Percentiles rank a stretch among this genome's conserved stretches.
These are phyloP conservation scores for Solea solea DNA, from an alignment of 2,113 vertebrate species.

Conservation along the genomic window DNA sequence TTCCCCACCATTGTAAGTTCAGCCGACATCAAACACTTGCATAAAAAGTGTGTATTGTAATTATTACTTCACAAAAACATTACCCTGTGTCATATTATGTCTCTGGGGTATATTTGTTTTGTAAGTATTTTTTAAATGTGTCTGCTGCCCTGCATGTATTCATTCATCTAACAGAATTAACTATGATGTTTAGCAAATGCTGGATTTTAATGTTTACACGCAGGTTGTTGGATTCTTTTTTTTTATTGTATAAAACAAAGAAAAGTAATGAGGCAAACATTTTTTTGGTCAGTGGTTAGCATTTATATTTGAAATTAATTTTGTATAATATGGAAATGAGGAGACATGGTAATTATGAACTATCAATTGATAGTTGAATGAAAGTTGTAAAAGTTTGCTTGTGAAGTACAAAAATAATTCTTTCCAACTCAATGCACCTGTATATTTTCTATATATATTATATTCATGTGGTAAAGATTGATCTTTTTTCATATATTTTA, in stretches of 20 bases:
- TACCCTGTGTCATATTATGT: slow-evolving; percentile 48
- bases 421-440: no score
- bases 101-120: slow-evolving; percentile 62
- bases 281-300: neutral
- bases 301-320: slow-evolving; percentile 10
- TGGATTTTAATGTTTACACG: slow-evolving; percentile 53
- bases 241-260: slow-evolving; percentile 11
- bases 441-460: no score
- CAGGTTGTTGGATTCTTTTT: slow-evolving; percentile 20
- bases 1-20: slow-evolving; percentile 53
- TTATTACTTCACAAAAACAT: slow-evolving; percentile 67
- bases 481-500: no score
- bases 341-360: neutral
- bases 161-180: slow-evolving; percentile 57
- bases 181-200: slow-evolving; percentile 60
- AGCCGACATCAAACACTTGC: slow-evolving; percentile 64
- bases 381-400: neutral
- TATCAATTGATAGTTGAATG: neutral
- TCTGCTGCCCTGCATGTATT: slow-evolving; percentile 16
- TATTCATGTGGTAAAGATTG: no score
- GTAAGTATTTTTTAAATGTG: slow-evolving; percentile 50
- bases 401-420: neutral
- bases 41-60: slow-evolving; percentile 43
- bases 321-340: neutral
- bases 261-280: slow-evolving; percentile 8